phyloP scores from a whole-genome alignment of 1,140 invertebrate species.

The Paraescarpia echinospica region DNA sequence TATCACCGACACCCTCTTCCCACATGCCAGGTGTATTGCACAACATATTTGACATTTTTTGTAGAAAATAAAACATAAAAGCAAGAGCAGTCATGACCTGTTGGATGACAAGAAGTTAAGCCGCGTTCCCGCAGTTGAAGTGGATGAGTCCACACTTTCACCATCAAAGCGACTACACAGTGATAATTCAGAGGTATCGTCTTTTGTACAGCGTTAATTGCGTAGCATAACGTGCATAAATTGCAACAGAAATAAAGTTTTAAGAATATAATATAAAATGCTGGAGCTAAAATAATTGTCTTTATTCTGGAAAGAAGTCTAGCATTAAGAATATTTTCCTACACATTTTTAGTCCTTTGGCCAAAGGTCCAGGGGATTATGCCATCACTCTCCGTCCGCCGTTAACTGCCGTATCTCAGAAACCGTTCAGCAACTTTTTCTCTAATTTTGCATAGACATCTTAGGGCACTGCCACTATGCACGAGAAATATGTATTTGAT shows the following conservation, averaged over 20 bases:
- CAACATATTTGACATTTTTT: conserved; percentile 24
- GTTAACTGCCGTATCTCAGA: too few species aligned
- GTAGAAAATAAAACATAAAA: conserved; percentile 58
- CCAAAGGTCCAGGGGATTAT: too few species aligned
- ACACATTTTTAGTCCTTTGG: too few species aligned
- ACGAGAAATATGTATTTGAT: too few species aligned
- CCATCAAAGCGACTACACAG: background rate
- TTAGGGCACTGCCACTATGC: too few species aligned
- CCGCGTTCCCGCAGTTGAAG: conserved; percentile 48
- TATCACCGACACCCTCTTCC: background rate
- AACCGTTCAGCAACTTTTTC: too few species aligned
- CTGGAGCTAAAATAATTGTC: background rate
- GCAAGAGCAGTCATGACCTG: conserved; percentile 93
- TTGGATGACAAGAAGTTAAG: conserved; percentile 86
- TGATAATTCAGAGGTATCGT: background rate
- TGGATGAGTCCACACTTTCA: background rate
- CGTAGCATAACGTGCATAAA: too few species aligned
- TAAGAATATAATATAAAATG: background rate
- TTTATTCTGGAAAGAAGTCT: background rate
- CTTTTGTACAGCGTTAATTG: background rate
- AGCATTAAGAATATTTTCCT: background rate
- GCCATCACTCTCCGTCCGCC: too few species aligned
- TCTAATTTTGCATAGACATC: too few species aligned
- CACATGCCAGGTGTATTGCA: background rate
- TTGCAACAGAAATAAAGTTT: background rate